These are phyloP conservation scores for Lasius fuliginosus DNA, from an alignment of 2,888 invertebrate genomes.

Conservation along the genomic window DNA sequence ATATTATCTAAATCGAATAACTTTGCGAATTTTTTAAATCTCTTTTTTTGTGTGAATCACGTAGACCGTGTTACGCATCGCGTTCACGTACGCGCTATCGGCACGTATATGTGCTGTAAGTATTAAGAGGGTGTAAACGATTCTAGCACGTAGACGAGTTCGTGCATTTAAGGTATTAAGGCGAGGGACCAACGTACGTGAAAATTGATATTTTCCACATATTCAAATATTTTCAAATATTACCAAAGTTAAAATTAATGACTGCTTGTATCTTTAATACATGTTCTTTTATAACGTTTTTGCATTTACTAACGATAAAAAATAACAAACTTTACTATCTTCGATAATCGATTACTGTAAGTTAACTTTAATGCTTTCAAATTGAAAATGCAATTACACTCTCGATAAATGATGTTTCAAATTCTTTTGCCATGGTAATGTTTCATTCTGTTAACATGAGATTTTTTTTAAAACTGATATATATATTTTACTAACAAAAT, in stretches of 20 bases:
- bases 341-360: background rate
- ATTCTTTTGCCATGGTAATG: background rate
- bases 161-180: constrained; percentile 46
- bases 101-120: constrained; percentile 44
- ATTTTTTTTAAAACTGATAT: background rate
- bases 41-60: constrained; percentile 2
- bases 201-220: constrained; percentile 42
- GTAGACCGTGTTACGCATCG: constrained; percentile 12
- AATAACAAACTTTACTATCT: background rate
- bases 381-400: background rate
- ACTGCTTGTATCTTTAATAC: background rate
- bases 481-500: constrained; percentile 1
- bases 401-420: constrained; percentile 5
- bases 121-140: constrained; percentile 56
- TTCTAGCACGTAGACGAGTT: constrained; percentile 47
- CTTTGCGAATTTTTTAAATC: background rate
- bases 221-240: constrained; percentile 29
- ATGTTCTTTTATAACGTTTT: background rate
- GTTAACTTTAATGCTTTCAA: background rate
- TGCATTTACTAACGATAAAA: background rate
- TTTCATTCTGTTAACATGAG: background rate
- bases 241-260: background rate
- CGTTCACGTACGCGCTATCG: constrained; percentile 45
- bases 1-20: constrained; percentile 11
- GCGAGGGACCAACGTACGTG: constrained; percentile 21